Evolutionary conservation across 2,113 vertebrate species (phyloP).

Genomic region (Camelus dromedarius): DNA sequence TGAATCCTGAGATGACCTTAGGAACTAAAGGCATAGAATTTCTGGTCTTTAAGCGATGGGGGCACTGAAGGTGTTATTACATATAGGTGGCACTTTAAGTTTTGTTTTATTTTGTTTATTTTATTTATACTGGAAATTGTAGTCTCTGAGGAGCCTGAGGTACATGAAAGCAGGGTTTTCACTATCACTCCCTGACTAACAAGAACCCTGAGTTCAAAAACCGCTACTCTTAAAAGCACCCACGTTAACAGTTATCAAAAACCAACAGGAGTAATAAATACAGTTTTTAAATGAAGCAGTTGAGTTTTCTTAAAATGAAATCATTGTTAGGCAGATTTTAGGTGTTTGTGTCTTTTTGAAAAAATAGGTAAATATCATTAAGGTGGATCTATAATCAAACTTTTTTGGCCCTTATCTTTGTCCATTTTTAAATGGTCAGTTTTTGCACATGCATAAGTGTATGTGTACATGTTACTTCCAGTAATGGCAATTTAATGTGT

Average conservation of each 20-base stretch:
- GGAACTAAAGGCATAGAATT: neutral
- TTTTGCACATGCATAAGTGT: neutral
- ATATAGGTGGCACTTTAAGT: neutral
- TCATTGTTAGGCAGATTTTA: neutral
- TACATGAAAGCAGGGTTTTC: neutral
- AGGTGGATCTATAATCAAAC: neutral
- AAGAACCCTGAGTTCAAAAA: neutral
- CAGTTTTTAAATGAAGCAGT: neutral
- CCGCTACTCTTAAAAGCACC: neutral
- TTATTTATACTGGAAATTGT: neutral
- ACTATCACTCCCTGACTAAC: neutral
- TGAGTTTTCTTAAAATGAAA: neutral
- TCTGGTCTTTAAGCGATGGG: neutral
- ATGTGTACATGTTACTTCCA: neutral
- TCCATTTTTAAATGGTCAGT: neutral
- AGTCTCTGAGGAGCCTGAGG: neutral
- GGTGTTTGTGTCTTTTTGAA: constrained; percentile 15
- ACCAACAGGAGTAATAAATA: neutral
- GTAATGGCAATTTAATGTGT: neutral
- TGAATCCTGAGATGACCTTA: neutral
- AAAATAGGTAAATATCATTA: neutral
- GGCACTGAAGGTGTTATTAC: neutral
- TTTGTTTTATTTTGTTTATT: neutral
- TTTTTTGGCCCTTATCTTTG: neutral
- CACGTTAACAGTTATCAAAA: neutral